Evolutionary conservation across 1,140 invertebrate genomes (phyloP), one percentile per base, ranked within the genome.

Genomic region (Geopemphigus sp.): DNA sequence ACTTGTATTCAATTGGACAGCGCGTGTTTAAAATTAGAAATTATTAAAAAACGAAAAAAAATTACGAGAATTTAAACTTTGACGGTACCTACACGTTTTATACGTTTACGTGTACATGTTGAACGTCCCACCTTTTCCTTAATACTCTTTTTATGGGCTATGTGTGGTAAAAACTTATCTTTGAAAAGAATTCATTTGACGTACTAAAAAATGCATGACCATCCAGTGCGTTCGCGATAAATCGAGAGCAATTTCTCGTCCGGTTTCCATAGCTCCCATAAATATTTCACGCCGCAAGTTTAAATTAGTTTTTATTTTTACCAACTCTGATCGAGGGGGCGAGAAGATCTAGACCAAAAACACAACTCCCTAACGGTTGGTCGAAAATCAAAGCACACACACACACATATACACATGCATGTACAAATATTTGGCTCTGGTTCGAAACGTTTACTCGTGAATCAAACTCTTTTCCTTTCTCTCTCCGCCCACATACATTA

Each of bases 361-460:
- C 66, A 56, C 66, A 68, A 50, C 14, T 73, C 50, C 53, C 53
- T 32, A 54, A 56, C 53, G 68, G 24, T 10, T 19, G 45, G 50
- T 63, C 26, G 11, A 24, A 73, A 56, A 54, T 73, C 24, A 73
- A 73, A 73, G 56, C n/a, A 73, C 12, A 26, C 39, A 73, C 15
- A 29, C 24, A n/a, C 15, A 32, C 70, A 29, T 47, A 50, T 11
- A 15, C 39, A 24, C 5, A 11, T 5, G 26, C 22, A 8, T 11
- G 14, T 1, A 1, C 32, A 22, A 57, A 76, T 59, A 57, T 76
- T 76, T 76, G 73, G 56, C 73, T 57, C 54, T 24, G 6, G 6
- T 57, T 61, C 32, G 54, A 76, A 76, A 76, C 56, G 54, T 57
- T 57, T 57, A 57, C 54, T 39, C 73, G 73, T 76, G 73, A 59